A percentile compares a stretch with the other conserved stretches of the same genome.
Conservation (phyloP, 2,797 vertebrate genomes). For the Falco biarmicus region DNA sequence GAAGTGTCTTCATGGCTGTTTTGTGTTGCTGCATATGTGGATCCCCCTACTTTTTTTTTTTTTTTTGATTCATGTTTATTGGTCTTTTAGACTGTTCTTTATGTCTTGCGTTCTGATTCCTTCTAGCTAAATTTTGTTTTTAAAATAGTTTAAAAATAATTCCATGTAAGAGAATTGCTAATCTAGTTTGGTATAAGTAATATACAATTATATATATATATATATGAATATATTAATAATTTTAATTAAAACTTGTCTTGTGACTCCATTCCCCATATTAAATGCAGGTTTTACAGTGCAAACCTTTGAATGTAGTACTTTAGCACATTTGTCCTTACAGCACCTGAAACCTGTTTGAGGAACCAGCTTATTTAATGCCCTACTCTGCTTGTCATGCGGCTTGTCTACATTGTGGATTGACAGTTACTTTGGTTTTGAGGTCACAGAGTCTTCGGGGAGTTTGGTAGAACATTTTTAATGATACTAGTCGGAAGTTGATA, state of each 20-base stretch:
- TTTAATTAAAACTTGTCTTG: background rate
- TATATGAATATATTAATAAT: background rate
- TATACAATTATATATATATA: too few species aligned
- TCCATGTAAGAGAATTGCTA: background rate
- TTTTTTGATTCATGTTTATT: background rate
- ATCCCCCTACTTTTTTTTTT: background rate
- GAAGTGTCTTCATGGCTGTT: background rate
- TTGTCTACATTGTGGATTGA: background rate
- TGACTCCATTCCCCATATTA: background rate
- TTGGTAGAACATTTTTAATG: background rate
- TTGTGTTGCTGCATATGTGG: background rate
- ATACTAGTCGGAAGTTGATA: background rate
- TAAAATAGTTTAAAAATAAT: background rate
- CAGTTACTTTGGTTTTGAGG: background rate
- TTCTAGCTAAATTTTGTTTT: background rate
- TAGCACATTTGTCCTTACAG: background rate
- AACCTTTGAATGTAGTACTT: background rate
- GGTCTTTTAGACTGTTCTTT: background rate
- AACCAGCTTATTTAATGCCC: background rate
- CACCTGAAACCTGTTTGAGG: background rate
- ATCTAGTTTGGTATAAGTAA: background rate
- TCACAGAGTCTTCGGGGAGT: background rate
- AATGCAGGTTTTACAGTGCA: background rate
- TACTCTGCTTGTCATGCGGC: background rate
- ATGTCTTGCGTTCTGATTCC: background rate